Base-by-base conservation (phyloP, 2,888 invertebrate species). In the Eupithecia insigniata region DNA sequence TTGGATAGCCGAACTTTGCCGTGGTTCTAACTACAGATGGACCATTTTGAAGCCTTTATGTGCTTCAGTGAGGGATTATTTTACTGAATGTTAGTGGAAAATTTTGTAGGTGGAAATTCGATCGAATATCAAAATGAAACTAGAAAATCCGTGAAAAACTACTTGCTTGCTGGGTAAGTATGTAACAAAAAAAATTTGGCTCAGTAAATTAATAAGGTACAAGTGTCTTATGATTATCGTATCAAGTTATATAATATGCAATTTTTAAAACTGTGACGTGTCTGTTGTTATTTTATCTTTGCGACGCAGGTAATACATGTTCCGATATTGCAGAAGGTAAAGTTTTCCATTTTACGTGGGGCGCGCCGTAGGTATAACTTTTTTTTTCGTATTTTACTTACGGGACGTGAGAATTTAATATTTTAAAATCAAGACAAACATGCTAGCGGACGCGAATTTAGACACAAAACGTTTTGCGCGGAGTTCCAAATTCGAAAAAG, bases 321-420 rank as follows among this genome's bases (percentile, higher is more conserved):
- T 85, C 84, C 85, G 81, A 89, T 91, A 88, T 90, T 81, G 84
- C 87, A 79, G 84, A 87, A 87, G 90, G 86, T 77, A 80, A 92
- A 92, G 85, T 92, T 92, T 89, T 81, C 81, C 84, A 82, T 89
- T 86, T 87, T 84, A 84, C 86, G 84, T 88, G 84, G 84, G 80
- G 79, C 76, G 79, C 80, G 79, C 34, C 76, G 32, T 76, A 73
- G 69, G 66, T 80, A 73, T 75, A 84, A 83, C 80, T 83, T 69
- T 62, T 66, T 69, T 74, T 74, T 69, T 62, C 55, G 64, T 34
- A 61, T 61, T 43, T 34, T n/a, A 64, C 58, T 73, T 72, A 58
- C n/a, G 18, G 12, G 22, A 62, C 12, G n/a, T 32, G 22, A 32
- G 61, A 62, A 62, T 62, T 34, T 62, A n/a, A 34, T 62, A 22